These are phyloP conservation scores for Heteropelma amictum DNA, from an alignment of 2,888 invertebrate species.

Conservation along the genomic window DNA sequence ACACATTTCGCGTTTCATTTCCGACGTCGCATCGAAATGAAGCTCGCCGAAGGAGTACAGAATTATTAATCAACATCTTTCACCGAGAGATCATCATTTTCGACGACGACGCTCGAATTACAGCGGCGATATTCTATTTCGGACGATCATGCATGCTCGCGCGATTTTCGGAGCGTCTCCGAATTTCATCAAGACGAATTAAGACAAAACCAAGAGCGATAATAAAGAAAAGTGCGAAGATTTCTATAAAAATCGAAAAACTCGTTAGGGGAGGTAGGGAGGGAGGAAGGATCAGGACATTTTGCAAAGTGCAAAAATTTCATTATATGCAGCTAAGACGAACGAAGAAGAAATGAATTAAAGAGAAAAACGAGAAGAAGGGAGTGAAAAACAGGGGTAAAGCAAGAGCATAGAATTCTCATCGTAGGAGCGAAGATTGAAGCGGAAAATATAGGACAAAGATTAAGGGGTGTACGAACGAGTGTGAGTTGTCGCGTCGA, in stretches of 20 bases:
- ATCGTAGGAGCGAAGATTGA: slow-evolving; percentile 21
- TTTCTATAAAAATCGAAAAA: too few relatives aligned
- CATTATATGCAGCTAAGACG: not conserved
- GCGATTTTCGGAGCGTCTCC: not conserved
- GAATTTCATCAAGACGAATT: not conserved
- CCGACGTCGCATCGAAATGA: not conserved
- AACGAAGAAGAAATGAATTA: not conserved
- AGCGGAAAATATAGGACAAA: slow-evolving; percentile 41
- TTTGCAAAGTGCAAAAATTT: slow-evolving; percentile 46
- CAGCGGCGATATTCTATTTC: too few relatives aligned
- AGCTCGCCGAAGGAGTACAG: too few relatives aligned
- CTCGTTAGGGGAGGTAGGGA: not conserved
- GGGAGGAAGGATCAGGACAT: not conserved
- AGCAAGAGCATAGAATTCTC: slow-evolving; percentile 17
- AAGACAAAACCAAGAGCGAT: not conserved
- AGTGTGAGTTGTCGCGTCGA: slow-evolving; percentile 58
- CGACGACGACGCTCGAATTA: too few relatives aligned
- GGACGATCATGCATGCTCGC: too few relatives aligned
- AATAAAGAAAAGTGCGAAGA: not conserved
- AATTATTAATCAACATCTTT: not conserved
- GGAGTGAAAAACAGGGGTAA: slow-evolving; percentile 10
- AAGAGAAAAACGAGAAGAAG: slow-evolving; percentile 10
- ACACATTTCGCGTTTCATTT: not conserved
- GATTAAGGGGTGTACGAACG: slow-evolving; percentile 41
- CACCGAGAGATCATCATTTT: too few relatives aligned